Evolutionary conservation across 1,140 invertebrate species (phyloP).

Genomic region (Lepidurus apus): DNA sequence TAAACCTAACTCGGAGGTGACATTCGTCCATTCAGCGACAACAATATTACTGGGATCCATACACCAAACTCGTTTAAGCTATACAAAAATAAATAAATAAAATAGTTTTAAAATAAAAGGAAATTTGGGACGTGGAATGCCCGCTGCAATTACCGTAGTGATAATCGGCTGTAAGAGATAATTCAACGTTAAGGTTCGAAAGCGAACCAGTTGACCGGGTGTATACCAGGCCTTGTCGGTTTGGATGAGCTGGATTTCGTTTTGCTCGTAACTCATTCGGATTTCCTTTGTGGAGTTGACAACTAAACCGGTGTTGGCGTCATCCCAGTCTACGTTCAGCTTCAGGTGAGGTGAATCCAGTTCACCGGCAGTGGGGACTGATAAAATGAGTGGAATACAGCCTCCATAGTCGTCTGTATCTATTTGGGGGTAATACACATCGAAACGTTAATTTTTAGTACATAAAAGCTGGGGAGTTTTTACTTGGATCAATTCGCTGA

Average conservation of each 20-base stretch:
- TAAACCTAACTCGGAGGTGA: conserved; percentile 50
- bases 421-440: neutral
- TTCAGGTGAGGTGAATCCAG: neutral
- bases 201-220: conserved; percentile 54
- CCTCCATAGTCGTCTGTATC: neutral
- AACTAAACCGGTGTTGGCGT: conserved; percentile 49
- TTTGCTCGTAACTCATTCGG: conserved; percentile 39
- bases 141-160: conserved; percentile 43
- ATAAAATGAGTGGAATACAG: neutral
- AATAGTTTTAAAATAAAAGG: neutral
- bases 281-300: conserved; percentile 48
- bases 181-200: conserved; percentile 51
- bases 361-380: neutral
- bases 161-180: conserved; percentile 50
- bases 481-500: neutral
- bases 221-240: conserved; percentile 58
- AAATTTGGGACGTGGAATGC: neutral
- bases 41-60: conserved; percentile 54
- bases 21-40: conserved; percentile 56
- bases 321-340: conserved; percentile 28
- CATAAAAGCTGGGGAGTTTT: neutral
- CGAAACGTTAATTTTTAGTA: neutral
- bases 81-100: conserved; percentile 36
- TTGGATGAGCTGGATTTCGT: conserved; percentile 51
- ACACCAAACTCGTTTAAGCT: conserved; percentile 56